These are phyloP conservation scores for Drosophila persimilis DNA, from an alignment of 1,140 invertebrate species.

Conservation along the genomic window DNA sequence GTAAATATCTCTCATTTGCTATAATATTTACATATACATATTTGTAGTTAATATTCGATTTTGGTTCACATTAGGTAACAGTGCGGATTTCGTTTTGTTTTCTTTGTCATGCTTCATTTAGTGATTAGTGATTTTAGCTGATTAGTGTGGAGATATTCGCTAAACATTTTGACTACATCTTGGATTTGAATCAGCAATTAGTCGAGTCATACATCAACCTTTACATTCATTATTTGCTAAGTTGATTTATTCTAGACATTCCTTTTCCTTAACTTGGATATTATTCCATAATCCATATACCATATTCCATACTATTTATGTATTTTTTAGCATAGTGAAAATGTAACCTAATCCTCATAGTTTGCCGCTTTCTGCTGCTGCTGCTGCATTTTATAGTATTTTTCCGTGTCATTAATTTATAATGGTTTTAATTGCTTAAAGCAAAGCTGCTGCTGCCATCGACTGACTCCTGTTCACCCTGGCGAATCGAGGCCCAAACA, in stretches of 20 bases:
- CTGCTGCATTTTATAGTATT: neutral
- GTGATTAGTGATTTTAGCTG: slow-evolving; percentile 34
- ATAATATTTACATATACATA: slow-evolving; percentile 64
- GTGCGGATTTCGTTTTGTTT: slow-evolving; percentile 41
- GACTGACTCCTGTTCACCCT: neutral
- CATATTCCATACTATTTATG: slow-evolving; percentile 2
- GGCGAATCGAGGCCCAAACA: slow-evolving; percentile 15
- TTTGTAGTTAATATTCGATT: slow-evolving; percentile 36
- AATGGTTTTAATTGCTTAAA: slow-evolving; percentile 52
- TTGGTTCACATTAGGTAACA: slow-evolving; percentile 61
- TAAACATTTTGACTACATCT: slow-evolving; percentile 31
- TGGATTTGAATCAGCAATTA: slow-evolving; percentile 14
- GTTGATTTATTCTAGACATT: slow-evolving; percentile 17
- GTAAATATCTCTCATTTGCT: slow-evolving; percentile 32
- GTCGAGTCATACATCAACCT: slow-evolving; percentile 2
- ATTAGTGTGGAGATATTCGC: slow-evolving; percentile 33
- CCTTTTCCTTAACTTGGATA: slow-evolving; percentile 1
- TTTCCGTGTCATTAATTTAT: slow-evolving; percentile 18
- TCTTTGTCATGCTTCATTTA: slow-evolving; percentile 18
- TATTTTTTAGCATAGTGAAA: slow-evolving; percentile 18
- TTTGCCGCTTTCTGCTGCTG: neutral
- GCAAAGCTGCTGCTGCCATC: slow-evolving; percentile 37
- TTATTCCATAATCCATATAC: slow-evolving; percentile 2
- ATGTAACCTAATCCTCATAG: slow-evolving; percentile 12
- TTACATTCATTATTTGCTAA: slow-evolving; percentile 11